These are phyloP conservation scores for Anolis apletophallus DNA, from an alignment of 2,797 vertebrate genomes.

Conservation along the genomic window DNA sequence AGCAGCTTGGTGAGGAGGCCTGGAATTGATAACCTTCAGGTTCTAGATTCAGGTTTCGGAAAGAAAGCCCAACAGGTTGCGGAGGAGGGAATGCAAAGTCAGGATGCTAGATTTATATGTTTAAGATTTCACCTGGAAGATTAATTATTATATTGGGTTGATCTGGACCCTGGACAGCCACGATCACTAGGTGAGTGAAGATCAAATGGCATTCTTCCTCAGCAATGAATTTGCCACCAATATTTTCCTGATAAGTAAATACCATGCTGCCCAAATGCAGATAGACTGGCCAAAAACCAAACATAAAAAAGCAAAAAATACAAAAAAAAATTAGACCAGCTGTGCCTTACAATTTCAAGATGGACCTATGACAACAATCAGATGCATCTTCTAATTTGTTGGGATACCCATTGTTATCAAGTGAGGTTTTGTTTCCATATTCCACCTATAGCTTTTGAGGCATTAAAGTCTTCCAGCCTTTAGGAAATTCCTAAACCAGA, in stretches of 20 bases:
- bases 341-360: neutral
- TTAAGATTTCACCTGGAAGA: neutral
- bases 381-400: neutral
- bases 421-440: neutral
- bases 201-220: neutral
- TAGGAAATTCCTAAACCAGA: neutral
- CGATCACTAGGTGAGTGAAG: neutral
- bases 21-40: neutral
- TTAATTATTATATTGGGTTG: constrained; percentile 58
- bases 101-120: neutral
- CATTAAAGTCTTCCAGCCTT: neutral
- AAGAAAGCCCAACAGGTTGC: neutral
- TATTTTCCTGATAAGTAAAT: neutral
- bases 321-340: too few relatives aligned
- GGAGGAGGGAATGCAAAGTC: neutral
- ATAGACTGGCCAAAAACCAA: neutral
- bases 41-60: neutral
- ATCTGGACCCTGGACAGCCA: constrained; percentile 1
- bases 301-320: too few relatives aligned
- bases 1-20: neutral
- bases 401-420: neutral
- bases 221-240: neutral
- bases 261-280: too few relatives aligned
- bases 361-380: neutral
- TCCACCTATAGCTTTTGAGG: neutral